Evolutionary conservation across 2,797 vertebrate genomes (phyloP), one percentile per base, ranked within the genome.

Genomic region (Schizopygopsis pylzovi): DNA sequence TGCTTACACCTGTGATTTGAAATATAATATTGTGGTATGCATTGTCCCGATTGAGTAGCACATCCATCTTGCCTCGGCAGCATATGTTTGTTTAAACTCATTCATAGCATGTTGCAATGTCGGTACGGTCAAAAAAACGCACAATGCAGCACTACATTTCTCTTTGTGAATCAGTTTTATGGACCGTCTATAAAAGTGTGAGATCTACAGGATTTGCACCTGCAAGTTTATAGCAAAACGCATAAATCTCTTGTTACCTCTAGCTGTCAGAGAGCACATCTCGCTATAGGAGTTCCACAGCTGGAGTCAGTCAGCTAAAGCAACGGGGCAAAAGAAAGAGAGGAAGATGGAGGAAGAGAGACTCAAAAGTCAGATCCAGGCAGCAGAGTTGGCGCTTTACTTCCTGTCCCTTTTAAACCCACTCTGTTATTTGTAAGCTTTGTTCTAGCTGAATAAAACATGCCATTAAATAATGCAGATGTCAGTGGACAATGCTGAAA

Each of bases 391-490:
- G 71, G 16, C 47, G 10, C 61, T 52, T 54, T 63, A 70, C 79
- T 88, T 77, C 81, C 75, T 68, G 73, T 78, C 70, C 33, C 61
- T 73, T 78, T 73, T 79, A 86, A 82, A 83, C 45, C 76, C 18
- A 71, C 78, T 71, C 71, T 86, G 76, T 88, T 87, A 83, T 90
- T 81, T 83, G 87, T 86, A 85, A 87, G 83, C 80, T 81, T 86
- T 88, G 84, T 85, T 87, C 45, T 37, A 43, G 33, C 77, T 87
- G 82, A 86, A 89, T 90, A 82, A 90, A 89, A 85, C 77, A 90
- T 89, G 72, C 41, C 84, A 85, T 83, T 90, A 85, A 90, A 90
- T 90, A 90, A 90, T 90, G 88, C 82, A 89, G 89, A 90, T 87
- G 79, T 85, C 87, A 87, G 49, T 43, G 80, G 79, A 89, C 68